These are phyloP conservation scores for Dasypus novemcinctus DNA, from an alignment of 2,113 vertebrate genomes.

Conservation along the genomic window DNA sequence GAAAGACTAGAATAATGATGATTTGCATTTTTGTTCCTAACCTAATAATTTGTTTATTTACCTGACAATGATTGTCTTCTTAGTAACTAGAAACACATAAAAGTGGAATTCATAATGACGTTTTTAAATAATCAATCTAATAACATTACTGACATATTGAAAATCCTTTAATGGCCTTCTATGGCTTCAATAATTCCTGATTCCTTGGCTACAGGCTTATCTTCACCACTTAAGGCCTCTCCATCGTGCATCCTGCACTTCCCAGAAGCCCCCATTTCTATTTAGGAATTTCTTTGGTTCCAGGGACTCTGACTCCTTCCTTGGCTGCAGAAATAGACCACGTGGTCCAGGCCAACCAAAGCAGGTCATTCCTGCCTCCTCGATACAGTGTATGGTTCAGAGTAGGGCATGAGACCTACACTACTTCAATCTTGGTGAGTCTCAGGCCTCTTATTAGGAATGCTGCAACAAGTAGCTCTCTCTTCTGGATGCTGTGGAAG, in stretches of 20 bases:
- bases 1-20: neutral
- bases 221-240: neutral
- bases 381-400: neutral
- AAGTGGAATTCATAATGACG: neutral
- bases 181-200: neutral
- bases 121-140: slow-evolving; percentile 8
- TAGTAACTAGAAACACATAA: neutral
- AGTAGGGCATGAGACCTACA: neutral
- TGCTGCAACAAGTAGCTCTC: neutral
- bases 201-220: neutral
- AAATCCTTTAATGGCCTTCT: neutral
- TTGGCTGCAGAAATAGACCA: neutral
- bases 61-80: neutral
- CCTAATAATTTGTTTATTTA: slow-evolving; percentile 9
- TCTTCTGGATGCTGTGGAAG: neutral
- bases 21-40: slow-evolving; percentile 13
- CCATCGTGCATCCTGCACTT: neutral
- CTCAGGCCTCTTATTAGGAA: neutral
- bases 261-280: neutral
- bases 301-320: neutral
- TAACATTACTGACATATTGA: neutral
- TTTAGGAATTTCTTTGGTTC: neutral
- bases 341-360: neutral
- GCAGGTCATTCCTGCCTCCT: neutral
- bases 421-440: neutral